Evolutionary conservation across 1,140 invertebrate species (phyloP).

Genomic region (Drosophila pseudoobscura): DNA sequence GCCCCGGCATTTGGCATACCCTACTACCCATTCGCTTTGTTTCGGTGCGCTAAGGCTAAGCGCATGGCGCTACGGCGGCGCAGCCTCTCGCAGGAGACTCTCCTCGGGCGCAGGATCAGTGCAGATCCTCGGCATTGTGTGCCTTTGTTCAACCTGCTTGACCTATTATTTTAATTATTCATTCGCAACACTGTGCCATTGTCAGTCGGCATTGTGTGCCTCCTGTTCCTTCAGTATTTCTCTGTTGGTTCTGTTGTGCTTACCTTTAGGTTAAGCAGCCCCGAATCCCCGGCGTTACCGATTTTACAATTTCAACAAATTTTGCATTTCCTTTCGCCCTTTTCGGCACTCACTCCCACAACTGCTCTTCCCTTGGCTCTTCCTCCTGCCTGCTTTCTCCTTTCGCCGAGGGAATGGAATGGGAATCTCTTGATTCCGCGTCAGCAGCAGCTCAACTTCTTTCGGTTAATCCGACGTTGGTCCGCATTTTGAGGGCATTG

Average conservation of each 20-base stretch:
- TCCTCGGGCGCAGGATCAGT: constrained; percentile 54
- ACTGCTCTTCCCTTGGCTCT: too few species aligned
- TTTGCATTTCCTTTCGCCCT: neutral
- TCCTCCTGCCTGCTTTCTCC: too few species aligned
- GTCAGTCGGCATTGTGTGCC: constrained; percentile 43
- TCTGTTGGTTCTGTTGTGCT: constrained; percentile 43
- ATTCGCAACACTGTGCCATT: constrained; percentile 76
- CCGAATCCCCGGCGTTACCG: constrained; percentile 45
- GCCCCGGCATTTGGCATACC: constrained; percentile 4
- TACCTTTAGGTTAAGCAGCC: constrained; percentile 41
- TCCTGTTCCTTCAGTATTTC: constrained; percentile 1
- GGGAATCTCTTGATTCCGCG: too few species aligned
- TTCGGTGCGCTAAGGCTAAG: constrained; percentile 57
- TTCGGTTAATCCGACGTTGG: too few species aligned
- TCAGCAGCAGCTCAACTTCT: too few species aligned
- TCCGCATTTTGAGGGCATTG: too few species aligned
- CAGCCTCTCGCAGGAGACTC: neutral
- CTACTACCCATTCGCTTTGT: constrained; percentile 24
- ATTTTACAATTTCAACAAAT: constrained; percentile 1
- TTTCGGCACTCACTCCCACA: too few species aligned
- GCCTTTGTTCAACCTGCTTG: constrained; percentile 67
- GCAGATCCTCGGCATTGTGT: constrained; percentile 56
- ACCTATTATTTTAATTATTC: constrained; percentile 79
- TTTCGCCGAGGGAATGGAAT: too few species aligned
- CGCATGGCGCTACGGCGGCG: constrained; percentile 66